phyloP scores from a whole-genome alignment of 2,888 invertebrate species.

The Drepanosiphum platanoidis region DNA sequence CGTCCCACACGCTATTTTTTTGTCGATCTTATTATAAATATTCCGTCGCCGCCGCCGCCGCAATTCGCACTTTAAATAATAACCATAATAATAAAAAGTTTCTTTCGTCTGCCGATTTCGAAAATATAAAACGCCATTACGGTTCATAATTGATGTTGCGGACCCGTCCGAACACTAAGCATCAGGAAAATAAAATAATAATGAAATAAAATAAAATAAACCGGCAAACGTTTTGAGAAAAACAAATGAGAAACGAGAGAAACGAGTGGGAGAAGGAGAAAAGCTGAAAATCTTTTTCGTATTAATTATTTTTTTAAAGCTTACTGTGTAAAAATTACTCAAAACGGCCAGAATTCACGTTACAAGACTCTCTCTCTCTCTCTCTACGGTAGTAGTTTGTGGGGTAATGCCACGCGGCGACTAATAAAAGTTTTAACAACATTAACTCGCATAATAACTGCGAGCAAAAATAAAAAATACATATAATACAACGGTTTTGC shows the following conservation, averaged over 20 bases:
- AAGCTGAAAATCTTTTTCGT: conserved; percentile 11
- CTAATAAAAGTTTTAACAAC: conserved; percentile 49
- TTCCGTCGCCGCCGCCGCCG: not conserved
- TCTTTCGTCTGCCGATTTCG: conserved; percentile 23
- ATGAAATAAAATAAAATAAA: conserved; percentile 7
- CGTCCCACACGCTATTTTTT: not conserved
- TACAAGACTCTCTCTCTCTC: conserved; percentile 20
- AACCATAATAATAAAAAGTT: conserved; percentile 15
- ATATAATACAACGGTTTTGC: conserved; percentile 20
- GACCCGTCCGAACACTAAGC: not conserved
- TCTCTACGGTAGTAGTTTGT: conserved; percentile 4
- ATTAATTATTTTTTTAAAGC: conserved; percentile 51
- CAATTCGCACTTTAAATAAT: conserved; percentile 41
- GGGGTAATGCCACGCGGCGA: not conserved
- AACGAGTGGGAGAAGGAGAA: conserved; percentile 14
- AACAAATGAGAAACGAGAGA: conserved; percentile 18
- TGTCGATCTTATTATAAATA: conserved; percentile 30
- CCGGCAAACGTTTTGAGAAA: not conserved
- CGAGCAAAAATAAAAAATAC: conserved; percentile 19
- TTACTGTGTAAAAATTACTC: conserved; percentile 49
- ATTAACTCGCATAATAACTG: conserved; percentile 43
- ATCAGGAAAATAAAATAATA: not conserved
- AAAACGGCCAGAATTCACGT: conserved; percentile 34
- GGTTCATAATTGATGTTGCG: conserved; percentile 52
- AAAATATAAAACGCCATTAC: conserved; percentile 33